phyloP scores from a whole-genome alignment of 92 coral and sea anemone genomes.

The Phenganax marumi region DNA sequence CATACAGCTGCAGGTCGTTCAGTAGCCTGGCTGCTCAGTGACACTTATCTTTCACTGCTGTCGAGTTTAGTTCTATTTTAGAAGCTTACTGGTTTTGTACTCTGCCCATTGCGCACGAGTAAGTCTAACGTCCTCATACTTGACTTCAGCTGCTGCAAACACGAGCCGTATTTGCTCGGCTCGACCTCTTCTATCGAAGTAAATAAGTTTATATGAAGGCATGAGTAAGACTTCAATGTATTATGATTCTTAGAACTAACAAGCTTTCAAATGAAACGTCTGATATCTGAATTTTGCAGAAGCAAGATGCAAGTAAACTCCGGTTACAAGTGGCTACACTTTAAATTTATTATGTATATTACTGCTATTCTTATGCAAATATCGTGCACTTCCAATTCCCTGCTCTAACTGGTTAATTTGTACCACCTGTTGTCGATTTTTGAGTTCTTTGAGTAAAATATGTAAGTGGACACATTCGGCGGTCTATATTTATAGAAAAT shows the following conservation, averaged over 20 bases:
- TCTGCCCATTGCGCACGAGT: neutral
- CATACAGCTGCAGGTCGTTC: neutral
- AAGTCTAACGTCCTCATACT: slow-evolving; percentile 17
- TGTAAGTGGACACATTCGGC: no score
- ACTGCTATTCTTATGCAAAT: no score
- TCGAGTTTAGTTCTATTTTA: neutral
- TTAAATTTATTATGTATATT: no score
- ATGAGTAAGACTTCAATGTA: neutral
- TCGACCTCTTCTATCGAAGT: slow-evolving; percentile 2
- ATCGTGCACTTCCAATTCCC: no score
- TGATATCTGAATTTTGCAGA: no score
- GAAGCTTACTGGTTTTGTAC: neutral
- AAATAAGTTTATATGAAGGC: slow-evolving; percentile 10
- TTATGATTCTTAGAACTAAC: neutral
- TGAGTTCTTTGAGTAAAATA: no score
- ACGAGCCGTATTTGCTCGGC: neutral
- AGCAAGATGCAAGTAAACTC: no score
- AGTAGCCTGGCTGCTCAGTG: neutral
- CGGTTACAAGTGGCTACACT: no score
- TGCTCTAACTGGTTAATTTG: no score
- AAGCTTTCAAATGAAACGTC: neutral
- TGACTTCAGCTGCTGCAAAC: slow-evolving; percentile 3
- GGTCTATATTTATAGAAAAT: no score
- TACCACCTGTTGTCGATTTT: no score
- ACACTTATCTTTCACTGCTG: neutral